Evolutionary conservation across 2,113 vertebrate genomes (phyloP).

Genomic region (Amblyopsis rosae): DNA sequence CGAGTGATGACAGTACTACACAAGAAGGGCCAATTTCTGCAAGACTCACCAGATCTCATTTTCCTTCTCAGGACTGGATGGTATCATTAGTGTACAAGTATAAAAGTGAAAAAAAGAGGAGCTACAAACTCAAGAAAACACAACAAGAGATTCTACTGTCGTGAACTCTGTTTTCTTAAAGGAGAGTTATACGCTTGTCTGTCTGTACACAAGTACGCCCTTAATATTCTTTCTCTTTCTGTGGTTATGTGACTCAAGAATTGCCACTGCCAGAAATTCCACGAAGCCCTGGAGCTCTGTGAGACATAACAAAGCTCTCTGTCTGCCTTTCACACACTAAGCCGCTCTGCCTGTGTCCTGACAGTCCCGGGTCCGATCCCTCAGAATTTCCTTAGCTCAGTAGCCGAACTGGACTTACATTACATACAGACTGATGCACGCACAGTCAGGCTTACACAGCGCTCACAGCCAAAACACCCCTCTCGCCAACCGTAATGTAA

Average conservation of each 20-base stretch:
- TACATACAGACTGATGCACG: no score
- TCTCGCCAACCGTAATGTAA: constrained; percentile 46
- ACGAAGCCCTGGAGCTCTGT: constrained; percentile 68
- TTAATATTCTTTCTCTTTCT: constrained; percentile 16
- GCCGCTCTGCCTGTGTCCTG: constrained; percentile 37
- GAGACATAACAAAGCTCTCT: constrained; percentile 68
- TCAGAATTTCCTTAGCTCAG: constrained; percentile 27
- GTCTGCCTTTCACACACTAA: constrained; percentile 17
- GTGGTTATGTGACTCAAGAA: constrained; percentile 57
- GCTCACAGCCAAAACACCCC: not conserved
- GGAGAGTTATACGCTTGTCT: constrained; percentile 22
- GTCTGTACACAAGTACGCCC: constrained; percentile 22
- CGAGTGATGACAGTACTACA: constrained; percentile 40
- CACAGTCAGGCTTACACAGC: not conserved
- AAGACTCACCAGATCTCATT: constrained; percentile 52
- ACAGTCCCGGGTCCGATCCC: no score
- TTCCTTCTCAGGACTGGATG: constrained; percentile 59
- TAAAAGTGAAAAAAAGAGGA: no score
- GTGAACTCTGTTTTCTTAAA: constrained; percentile 22
- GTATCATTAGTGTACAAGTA: constrained; percentile 55
- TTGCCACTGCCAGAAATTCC: constrained; percentile 60
- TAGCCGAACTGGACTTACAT: constrained; percentile 34
- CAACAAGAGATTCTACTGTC: constrained; percentile 1
- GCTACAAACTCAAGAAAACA: no score
- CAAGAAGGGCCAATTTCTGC: constrained; percentile 40